phyloP scores from a whole-genome alignment of 2,113 vertebrate genomes.

The Calidris pugnax region DNA sequence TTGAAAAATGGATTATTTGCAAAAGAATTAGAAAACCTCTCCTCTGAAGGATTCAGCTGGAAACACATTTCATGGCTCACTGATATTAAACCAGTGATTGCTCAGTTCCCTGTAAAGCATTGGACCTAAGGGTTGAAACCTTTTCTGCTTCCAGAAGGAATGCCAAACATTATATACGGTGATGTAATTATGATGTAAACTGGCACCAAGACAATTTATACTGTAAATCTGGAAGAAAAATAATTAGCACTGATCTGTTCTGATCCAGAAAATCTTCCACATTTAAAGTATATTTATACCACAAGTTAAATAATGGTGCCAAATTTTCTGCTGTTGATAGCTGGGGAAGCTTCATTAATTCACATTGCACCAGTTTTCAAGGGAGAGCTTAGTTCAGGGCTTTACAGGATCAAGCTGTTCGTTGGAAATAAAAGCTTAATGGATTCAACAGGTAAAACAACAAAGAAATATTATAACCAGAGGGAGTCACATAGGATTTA shows the following conservation, averaged over 20 bases:
- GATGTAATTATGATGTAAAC: slow-evolving; percentile 32
- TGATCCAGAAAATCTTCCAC: neutral
- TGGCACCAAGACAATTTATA: neutral
- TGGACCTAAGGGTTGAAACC: neutral
- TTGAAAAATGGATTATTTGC: neutral
- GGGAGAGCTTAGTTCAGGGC: neutral
- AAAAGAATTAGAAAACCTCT: neutral
- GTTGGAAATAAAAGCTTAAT: slow-evolving; percentile 1
- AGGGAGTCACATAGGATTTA: neutral
- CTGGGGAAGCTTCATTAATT: neutral
- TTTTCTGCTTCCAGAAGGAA: neutral
- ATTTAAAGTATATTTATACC: neutral
- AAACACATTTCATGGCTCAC: neutral
- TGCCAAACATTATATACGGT: neutral
- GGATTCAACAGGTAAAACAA: slow-evolving; percentile 27
- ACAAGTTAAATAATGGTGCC: neutral
- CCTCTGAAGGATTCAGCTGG: neutral
- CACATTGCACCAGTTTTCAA: neutral
- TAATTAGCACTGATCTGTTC: neutral
- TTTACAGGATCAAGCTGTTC: neutral
- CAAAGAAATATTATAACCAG: neutral
- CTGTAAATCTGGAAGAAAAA: neutral
- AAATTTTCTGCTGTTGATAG: neutral
- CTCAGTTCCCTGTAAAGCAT: neutral
- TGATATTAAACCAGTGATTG: neutral